Evolutionary conservation across 2,797 vertebrate species (phyloP).

Genomic region (Brachyalestes nurse): DNA sequence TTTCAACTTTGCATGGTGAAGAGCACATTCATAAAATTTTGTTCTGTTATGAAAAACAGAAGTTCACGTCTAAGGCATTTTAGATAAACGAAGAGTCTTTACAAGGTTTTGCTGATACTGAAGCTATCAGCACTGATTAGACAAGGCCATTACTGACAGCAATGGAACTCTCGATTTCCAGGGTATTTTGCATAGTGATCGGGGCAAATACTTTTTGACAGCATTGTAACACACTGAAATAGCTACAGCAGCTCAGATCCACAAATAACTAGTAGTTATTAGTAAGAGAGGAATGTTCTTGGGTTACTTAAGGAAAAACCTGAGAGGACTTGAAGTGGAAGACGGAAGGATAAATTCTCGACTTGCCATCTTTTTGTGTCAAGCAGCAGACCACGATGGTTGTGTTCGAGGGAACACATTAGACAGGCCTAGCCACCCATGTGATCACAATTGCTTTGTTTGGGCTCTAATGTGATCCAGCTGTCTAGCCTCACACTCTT

Average conservation of each 20-base stretch:
- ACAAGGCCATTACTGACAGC: no score
- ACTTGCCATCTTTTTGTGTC: slow-evolving; percentile 23
- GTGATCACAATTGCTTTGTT: slow-evolving; percentile 47
- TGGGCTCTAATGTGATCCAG: slow-evolving; percentile 52
- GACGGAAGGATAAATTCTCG: slow-evolving; percentile 12
- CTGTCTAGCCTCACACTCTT: slow-evolving; percentile 40
- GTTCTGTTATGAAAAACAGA: no score
- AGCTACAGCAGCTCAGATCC: not conserved
- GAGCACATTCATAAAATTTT: no score
- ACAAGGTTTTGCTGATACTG: no score
- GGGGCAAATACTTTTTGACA: no score
- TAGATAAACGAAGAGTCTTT: no score
- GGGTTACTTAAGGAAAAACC: not conserved
- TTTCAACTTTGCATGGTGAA: no score
- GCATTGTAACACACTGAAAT: not conserved
- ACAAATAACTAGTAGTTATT: not conserved
- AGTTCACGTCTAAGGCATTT: no score
- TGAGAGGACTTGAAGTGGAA: not conserved
- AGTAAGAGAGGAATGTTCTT: not conserved
- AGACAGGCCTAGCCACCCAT: slow-evolving; percentile 46
- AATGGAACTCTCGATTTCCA: no score
- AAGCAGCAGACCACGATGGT: slow-evolving; percentile 35
- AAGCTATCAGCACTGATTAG: no score
- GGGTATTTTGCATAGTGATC: no score
- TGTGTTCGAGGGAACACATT: slow-evolving; percentile 27